Evolutionary conservation across 2,888 invertebrate species (phyloP), one percentile per base, ranked within the genome.

Genomic region (Harpalus rufipes): DNA sequence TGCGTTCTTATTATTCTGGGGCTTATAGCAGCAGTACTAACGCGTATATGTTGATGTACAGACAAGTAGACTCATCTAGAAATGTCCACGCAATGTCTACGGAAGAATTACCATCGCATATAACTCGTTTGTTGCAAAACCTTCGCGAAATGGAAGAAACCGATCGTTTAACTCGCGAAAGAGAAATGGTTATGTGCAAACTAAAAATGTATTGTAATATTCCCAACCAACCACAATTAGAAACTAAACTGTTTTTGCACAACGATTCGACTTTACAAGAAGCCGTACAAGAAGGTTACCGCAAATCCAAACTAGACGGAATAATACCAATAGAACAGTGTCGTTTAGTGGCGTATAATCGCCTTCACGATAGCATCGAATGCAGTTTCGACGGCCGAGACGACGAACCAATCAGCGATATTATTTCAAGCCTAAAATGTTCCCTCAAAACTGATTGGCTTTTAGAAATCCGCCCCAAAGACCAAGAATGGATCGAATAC

Each of bases 1-100:
- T 92, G 18, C 91, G 93, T 86, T 93, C 93, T 12, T 95, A 94
- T 89, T 96, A 95, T 89, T 95, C 95, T 14, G 95, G 95, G 59
- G 94, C 94, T 51, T 96, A 95, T 89, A 95, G 95, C 87, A 95
- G 95, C 82, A 96, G 96, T 88, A 96, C 96, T 68, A 97, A 97
- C 90, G 97, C 97, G 0, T 97, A 97, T 89, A 97, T 97, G 97
- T 92, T 97, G 84, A 96, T 97, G 96, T 97, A 97, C 89, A 92
- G 97, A 74, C 95, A 96, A 90, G 94, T 95, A 72, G 95, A 95
- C 90, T 91, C 92, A 72, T 91, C 92, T 72, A 91, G 93, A 32
- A 96, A 96, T 89, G 92, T 92, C 85, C 90, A 92, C n/a, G 94
- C 94, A 1, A 94, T 95, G 89, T 92, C 93, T 63, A 91, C 92